Conservation (phyloP, 2,113 vertebrate species). For the Acrocephalus arundinaceus region DNA sequence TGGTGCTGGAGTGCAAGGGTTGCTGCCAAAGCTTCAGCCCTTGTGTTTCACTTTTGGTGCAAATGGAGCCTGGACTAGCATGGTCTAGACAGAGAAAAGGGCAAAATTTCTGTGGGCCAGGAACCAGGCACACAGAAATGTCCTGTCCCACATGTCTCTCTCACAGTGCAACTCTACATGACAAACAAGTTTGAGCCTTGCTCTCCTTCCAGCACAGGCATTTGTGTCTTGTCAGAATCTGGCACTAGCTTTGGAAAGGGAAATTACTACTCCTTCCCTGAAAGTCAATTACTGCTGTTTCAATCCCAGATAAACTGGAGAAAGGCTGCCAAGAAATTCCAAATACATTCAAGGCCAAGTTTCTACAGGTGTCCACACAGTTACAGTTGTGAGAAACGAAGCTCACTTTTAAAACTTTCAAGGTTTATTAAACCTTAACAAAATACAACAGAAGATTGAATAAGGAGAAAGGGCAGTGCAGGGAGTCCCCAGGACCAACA, state of each 20-base stretch:
- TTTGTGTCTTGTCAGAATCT: slow-evolving; percentile 12
- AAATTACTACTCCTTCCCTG: slow-evolving; percentile 31
- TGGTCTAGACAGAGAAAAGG: neutral
- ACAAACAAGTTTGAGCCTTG: neutral
- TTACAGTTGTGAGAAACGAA: neutral
- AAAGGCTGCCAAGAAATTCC: slow-evolving; percentile 2
- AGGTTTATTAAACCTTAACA: neutral
- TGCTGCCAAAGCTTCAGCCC: neutral
- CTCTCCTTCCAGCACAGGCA: neutral
- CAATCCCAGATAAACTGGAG: slow-evolving; percentile 12
- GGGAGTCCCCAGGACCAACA: neutral
- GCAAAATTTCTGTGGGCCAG: neutral
- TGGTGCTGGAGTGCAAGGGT: accelerated
- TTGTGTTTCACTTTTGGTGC: neutral
- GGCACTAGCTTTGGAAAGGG: neutral
- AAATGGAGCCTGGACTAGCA: neutral
- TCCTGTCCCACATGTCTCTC: neutral
- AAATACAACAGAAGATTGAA: neutral
- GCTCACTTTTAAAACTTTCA: neutral
- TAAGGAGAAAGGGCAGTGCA: neutral
- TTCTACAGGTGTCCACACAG: slow-evolving; percentile 35
- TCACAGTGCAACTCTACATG: neutral
- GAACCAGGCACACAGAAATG: neutral
- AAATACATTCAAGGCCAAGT: slow-evolving; percentile 3
- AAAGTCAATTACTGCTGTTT: slow-evolving; percentile 26